Conservation (phyloP, 2,797 vertebrate species). For the Anguilla anguilla region DNA sequence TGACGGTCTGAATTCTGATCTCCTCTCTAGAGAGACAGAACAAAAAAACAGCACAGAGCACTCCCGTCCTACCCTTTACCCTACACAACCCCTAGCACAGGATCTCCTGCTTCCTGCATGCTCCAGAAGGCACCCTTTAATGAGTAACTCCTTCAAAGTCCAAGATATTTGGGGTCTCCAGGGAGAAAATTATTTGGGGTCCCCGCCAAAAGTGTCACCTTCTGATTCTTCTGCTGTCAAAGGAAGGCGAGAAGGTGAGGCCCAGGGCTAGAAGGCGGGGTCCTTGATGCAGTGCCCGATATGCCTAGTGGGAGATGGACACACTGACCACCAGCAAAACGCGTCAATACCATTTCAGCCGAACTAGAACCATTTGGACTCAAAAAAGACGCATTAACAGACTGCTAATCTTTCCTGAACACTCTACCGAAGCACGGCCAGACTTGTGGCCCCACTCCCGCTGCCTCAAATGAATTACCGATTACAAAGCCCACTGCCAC, state of each 20-base stretch:
- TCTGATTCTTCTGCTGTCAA: no score
- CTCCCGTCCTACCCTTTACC: neutral
- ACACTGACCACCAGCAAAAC: conserved; percentile 21
- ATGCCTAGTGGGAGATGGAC: neutral
- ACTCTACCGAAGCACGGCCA: no score
- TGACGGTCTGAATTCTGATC: neutral
- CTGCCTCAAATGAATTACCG: neutral
- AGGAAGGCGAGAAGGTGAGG: no score
- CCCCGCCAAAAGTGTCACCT: neutral
- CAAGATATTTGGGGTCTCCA: no score
- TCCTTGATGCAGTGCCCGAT: no score
- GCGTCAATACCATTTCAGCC: neutral
- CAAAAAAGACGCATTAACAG: neutral
- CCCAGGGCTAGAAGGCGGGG: no score
- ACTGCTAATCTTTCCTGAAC: no score
- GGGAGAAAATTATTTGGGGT: no score
- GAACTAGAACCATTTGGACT: neutral
- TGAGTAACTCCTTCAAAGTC: neutral
- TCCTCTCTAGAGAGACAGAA: neutral
- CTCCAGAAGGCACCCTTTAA: neutral
- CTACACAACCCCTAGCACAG: neutral
- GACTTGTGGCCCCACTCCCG: no score
- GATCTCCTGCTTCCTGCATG: neutral
- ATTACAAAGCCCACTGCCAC: neutral
- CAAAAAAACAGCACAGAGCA: neutral